These are phyloP conservation scores for Halisarca cf. caerulea DNA, from an alignment of 37 sponge, comb jelly and placozoan genomes.

Conservation along the genomic window DNA sequence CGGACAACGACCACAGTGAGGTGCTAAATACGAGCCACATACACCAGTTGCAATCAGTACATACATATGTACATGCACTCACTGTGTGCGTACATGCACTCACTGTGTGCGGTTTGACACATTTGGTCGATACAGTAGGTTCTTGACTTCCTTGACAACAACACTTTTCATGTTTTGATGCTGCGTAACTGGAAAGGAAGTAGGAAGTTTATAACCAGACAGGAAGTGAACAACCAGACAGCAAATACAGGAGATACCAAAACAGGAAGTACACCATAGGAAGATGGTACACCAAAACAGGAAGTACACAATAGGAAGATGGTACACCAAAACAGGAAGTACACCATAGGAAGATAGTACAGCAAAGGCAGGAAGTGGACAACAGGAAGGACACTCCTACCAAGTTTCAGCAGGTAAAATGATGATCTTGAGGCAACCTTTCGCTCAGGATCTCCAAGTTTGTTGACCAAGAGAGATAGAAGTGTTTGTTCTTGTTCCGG, in stretches of 20 bases:
- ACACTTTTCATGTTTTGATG: conserved; percentile 95
- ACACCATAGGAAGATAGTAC: too few relatives aligned
- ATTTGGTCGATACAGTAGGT: conserved; percentile 88
- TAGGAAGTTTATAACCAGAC: not conserved
- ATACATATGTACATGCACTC: not conserved
- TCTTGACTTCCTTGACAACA: conserved; percentile 85
- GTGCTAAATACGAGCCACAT: too few relatives aligned
- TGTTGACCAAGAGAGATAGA: conserved; percentile 90
- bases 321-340: too few relatives aligned
- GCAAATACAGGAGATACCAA: too few relatives aligned
- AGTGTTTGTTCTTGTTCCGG: conserved; percentile 91
- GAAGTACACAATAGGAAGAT: too few relatives aligned
- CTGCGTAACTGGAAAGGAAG: conserved; percentile 59
- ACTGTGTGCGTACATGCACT: conserved; percentile 15
- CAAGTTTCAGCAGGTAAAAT: conserved; percentile 77
- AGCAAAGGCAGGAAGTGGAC: too few relatives aligned
- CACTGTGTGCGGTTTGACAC: conserved; percentile 86
- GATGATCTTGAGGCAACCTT: conserved; percentile 86
- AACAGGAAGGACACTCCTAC: conserved; percentile 53
- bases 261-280: too few relatives aligned
- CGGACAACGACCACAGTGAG: too few relatives aligned
- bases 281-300: too few relatives aligned
- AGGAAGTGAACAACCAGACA: too few relatives aligned
- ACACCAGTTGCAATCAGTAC: too few relatives aligned
- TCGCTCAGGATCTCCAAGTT: conserved; percentile 91